A percentile compares a stretch with the other conserved stretches of the same genome.
phyloP scores from a whole-genome alignment of 2,888 invertebrate genomes.

The Chymomyza fuscimana region DNA sequence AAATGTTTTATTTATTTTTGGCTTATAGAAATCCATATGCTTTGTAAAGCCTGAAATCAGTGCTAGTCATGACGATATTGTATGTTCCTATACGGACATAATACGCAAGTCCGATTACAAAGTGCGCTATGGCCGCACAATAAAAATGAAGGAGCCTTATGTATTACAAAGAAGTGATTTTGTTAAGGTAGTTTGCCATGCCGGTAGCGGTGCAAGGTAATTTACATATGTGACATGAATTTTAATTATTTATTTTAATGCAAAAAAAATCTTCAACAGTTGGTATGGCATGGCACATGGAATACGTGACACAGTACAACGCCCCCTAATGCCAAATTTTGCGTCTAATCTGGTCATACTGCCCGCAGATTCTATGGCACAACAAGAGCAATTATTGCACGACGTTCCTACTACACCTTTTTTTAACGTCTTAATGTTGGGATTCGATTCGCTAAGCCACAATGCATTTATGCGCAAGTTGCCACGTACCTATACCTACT shows the following conservation, averaged over 20 bases:
- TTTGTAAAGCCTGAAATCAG: conserved; percentile 76
- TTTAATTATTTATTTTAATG: neutral
- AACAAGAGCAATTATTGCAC: conserved; percentile 43
- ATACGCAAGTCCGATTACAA: conserved; percentile 85
- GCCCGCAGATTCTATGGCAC: conserved; percentile 56
- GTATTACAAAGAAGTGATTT: conserved; percentile 85
- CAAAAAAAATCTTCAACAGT: conserved; percentile 50
- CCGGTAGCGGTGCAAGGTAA: conserved; percentile 76
- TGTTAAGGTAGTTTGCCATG: conserved; percentile 84
- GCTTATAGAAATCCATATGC: conserved; percentile 76
- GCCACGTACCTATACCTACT: conserved; percentile 86
- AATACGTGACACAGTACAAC: conserved; percentile 77
- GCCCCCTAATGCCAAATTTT: conserved; percentile 53
- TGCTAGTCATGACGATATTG: conserved; percentile 77
- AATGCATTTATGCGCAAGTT: conserved; percentile 90
- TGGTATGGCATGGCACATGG: conserved; percentile 87
- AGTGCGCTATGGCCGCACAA: conserved; percentile 81
- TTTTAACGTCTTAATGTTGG: conserved; percentile 89
- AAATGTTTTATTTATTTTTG: neutral
- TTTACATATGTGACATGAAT: conserved; percentile 2
- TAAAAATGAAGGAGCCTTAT: conserved; percentile 82
- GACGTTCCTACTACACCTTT: conserved; percentile 54
- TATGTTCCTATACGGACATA: conserved; percentile 85
- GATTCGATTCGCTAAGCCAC: conserved; percentile 92
- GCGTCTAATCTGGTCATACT: conserved; percentile 52